Base-by-base conservation (phyloP, 2,113 vertebrate species). In the Zosterops pallidus region DNA sequence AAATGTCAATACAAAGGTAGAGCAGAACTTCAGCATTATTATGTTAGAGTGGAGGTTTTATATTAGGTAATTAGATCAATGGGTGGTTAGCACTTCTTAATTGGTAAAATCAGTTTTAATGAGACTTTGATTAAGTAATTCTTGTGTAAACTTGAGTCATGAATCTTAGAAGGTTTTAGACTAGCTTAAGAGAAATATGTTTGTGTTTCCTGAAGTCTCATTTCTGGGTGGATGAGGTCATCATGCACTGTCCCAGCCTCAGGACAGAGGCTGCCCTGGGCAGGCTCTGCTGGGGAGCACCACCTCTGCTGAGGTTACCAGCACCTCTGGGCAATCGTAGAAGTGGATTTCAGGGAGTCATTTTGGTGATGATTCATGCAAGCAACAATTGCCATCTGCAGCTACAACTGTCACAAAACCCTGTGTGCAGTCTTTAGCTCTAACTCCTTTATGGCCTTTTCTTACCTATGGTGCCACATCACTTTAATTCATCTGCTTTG, bases 81-180 rank as follows among this genome's bases (percentile, higher is more conserved):
- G 56, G 14, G 35, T 86, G 53, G 29, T 71, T 92, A 70, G 29
- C 29, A 21, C 57, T 86, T 86, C 44, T 37, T 85, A 86, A 89
- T 50, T 63, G 47, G 21, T 71, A 69, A 90, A 76, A 70, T 74
- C 7, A 6, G 85, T 94, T 91, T 85, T 86, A 74, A 67, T 79
- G 56, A 80, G 47, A 26, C 42, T 90, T 95, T 89, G 67, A 76
- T 94, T 77, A 88, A 90, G 56, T 88, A 50, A 69, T 74, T 70
- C 13, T 80, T 56, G 11, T 29, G 68, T 76, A 65, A 71, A 83
- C 83, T 71, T 74, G 26, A 37, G 39, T 82, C 41, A 44, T 52
- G 10, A 77, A 7, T 85, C 53, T 80, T 76, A 57, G 4, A 42
- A 64, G 26, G 17, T 82, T 82, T 75, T 65, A 78, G 24, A 67